Percentiles rank a stretch among this genome's conserved stretches.
These are phyloP conservation scores for Taeniopygia guttata DNA, from an alignment of 2,797 vertebrate genomes.

Conservation along the genomic window DNA sequence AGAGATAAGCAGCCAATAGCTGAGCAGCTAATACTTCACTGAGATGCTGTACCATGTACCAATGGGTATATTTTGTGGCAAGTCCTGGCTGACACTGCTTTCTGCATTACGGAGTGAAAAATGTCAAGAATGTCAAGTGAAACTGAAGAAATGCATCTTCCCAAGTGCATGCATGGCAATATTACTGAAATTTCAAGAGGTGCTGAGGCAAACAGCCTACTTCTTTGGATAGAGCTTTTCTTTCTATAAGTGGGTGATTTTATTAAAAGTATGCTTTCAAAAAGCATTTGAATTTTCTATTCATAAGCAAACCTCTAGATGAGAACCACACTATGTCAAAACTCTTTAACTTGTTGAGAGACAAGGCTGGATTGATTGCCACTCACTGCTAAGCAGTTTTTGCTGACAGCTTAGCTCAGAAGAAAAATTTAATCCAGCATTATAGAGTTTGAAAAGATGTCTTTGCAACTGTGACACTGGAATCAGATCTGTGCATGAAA, in stretches of 20 bases:
- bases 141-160: background rate
- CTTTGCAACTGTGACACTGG: slow-evolving; percentile 12
- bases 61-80: background rate
- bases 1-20: background rate
- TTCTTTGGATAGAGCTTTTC: slow-evolving; percentile 9
- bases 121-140: slow-evolving; percentile 9
- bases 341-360: slow-evolving; percentile 46
- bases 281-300: background rate
- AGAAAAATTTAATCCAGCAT: background rate
- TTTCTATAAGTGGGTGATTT: slow-evolving; percentile 21
- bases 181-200: slow-evolving; percentile 30
- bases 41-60: background rate
- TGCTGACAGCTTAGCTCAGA: slow-evolving; percentile 41
- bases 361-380: slow-evolving; percentile 56
- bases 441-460: slow-evolving; percentile 22
- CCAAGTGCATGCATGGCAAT: background rate
- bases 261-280: background rate
- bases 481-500: background rate
- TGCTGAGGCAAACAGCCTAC: slow-evolving; percentile 14
- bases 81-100: background rate
- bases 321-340: slow-evolving; percentile 2
- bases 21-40: background rate
- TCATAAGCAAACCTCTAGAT: slow-evolving; percentile 17
- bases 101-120: slow-evolving; percentile 8
- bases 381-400: slow-evolving; percentile 14